These are phyloP conservation scores for Alca torda DNA, from an alignment of 2,797 vertebrate genomes.

Conservation along the genomic window DNA sequence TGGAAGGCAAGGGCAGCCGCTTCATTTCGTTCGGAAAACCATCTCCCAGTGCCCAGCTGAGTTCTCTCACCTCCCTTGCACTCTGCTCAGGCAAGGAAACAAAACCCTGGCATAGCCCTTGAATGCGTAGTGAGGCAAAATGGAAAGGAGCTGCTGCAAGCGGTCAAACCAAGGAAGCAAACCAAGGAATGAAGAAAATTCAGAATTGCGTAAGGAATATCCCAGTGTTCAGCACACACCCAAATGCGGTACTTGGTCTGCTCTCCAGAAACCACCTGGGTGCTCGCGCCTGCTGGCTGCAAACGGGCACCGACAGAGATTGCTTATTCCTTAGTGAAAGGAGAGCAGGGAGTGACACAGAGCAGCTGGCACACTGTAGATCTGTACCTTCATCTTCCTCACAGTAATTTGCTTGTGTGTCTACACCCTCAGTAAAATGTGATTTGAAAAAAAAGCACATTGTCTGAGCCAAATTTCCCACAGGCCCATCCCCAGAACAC, in stretches of 20 bases:
- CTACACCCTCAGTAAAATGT: not conserved
- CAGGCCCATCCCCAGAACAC: not conserved
- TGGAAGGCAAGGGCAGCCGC: slow-evolving; percentile 1
- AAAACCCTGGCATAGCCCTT: not conserved
- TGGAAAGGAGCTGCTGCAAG: not conserved
- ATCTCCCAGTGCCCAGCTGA: not conserved
- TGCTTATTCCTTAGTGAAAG: not conserved
- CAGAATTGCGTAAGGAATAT: not conserved
- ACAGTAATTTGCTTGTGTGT: not conserved
- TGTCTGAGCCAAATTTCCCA: not conserved
- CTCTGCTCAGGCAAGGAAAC: not conserved
- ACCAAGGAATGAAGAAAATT: not conserved
- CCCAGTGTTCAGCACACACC: not conserved
- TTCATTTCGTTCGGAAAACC: not conserved
- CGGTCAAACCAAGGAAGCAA: not conserved
- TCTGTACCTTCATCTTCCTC: not conserved
- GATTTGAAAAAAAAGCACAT: not conserved
- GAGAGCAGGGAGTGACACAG: not conserved
- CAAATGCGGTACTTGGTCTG: not conserved
- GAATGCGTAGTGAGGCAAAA: not conserved
- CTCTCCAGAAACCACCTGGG: not conserved
- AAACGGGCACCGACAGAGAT: not conserved
- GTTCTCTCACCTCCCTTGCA: not conserved
- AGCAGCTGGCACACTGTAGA: not conserved
- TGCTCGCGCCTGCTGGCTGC: not conserved